These are phyloP conservation scores for Chiloscyllium punctatum DNA, from an alignment of 2,797 vertebrate species.

Conservation along the genomic window DNA sequence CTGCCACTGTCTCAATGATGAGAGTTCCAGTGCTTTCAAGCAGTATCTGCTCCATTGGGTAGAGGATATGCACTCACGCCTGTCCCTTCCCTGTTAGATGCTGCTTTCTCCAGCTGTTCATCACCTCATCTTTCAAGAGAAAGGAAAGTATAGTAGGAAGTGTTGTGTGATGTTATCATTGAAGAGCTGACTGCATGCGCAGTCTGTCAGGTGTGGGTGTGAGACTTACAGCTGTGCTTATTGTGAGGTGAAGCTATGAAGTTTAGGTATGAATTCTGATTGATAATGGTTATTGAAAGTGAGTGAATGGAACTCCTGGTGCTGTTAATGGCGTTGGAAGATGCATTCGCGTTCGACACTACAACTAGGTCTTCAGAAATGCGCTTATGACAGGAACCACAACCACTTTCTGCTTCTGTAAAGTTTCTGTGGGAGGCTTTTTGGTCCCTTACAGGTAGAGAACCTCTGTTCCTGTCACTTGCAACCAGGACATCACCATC, in stretches of 20 bases:
- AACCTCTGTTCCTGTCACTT: not conserved
- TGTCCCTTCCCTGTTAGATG: not conserved
- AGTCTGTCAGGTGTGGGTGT: not conserved
- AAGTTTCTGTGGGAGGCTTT: not conserved
- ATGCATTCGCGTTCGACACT: not conserved
- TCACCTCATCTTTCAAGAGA: not conserved
- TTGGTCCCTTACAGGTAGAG: not conserved
- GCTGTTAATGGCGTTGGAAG: not conserved
- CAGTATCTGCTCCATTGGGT: not conserved
- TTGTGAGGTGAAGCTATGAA: not conserved
- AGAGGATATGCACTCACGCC: not conserved
- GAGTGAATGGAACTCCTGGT: not conserved
- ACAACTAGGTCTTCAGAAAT: not conserved
- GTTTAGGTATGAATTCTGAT: not conserved
- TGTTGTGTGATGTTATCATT: not conserved
- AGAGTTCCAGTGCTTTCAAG: too few species aligned
- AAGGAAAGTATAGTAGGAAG: not conserved
- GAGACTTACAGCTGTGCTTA: not conserved
- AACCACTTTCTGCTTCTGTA: not conserved
- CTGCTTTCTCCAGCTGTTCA: not conserved
- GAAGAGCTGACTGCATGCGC: not conserved
- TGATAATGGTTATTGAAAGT: not conserved
- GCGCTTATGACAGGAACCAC: not conserved
- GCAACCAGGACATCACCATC: not conserved
- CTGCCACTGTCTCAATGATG: too few species aligned